A percentile compares a stretch with the other conserved stretches of the same genome.
These are phyloP conservation scores for Myodes glareolus DNA, from an alignment of 2,113 vertebrate genomes.

Conservation along the genomic window DNA sequence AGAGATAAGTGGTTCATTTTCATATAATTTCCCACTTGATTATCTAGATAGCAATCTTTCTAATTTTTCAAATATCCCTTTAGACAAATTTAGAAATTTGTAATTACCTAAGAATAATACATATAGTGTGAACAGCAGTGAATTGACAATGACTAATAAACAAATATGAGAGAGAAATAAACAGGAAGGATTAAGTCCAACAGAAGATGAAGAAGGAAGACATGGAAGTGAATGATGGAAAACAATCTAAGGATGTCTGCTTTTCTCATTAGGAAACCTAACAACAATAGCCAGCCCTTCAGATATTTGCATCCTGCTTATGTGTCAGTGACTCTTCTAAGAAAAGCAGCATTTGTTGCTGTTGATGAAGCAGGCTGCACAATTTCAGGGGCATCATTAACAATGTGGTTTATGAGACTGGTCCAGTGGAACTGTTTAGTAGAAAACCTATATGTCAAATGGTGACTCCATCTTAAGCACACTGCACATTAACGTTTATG, in stretches of 20 bases:
- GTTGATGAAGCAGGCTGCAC: neutral
- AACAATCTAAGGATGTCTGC: neutral
- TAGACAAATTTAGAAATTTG: neutral
- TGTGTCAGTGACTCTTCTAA: neutral
- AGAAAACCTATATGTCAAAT: neutral
- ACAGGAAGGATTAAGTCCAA: neutral
- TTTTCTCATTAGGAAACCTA: neutral
- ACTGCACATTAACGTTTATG: neutral
- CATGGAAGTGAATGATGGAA: no score
- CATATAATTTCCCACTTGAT: neutral
- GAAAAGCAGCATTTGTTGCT: neutral
- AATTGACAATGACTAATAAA: neutral
- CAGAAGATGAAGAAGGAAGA: neutral
- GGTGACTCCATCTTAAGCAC: neutral
- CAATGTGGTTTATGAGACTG: neutral
- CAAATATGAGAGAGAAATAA: neutral
- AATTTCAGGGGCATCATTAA: neutral
- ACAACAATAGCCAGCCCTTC: neutral
- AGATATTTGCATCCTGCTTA: no score
- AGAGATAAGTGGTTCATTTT: neutral
- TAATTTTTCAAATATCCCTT: neutral
- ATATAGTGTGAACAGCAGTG: neutral
- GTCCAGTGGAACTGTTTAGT: neutral
- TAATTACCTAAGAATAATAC: no score
- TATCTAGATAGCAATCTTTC: neutral